Conservation (phyloP, 2,888 invertebrate species). For the Drosophila emarginata region DNA sequence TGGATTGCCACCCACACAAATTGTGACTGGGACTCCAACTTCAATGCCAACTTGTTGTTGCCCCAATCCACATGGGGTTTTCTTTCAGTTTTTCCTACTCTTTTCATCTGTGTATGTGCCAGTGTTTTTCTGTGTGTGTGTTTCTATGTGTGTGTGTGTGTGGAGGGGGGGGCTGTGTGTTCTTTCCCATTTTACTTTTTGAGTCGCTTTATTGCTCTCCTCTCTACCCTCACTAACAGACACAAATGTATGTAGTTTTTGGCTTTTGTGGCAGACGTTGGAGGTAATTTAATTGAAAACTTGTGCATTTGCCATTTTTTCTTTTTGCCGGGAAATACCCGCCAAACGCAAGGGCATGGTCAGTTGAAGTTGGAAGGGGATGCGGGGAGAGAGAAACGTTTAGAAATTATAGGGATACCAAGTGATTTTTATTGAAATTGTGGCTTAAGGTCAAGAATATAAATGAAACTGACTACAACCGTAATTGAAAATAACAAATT, state of each 20-base stretch:
- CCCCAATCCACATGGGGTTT: constrained; percentile 20
- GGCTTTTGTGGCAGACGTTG: constrained; percentile 32
- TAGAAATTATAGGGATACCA: neutral
- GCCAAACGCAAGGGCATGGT: constrained; percentile 1
- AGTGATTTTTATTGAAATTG: constrained; percentile 1
- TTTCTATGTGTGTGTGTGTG: no score
- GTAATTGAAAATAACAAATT: neutral
- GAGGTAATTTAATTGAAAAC: constrained; percentile 74
- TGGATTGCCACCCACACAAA: constrained; percentile 62
- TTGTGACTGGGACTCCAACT: constrained; percentile 34
- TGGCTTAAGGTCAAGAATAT: neutral
- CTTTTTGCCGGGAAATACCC: constrained; percentile 15
- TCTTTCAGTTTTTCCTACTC: constrained; percentile 10
- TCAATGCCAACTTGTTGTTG: constrained; percentile 10
- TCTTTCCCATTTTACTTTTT: neutral
- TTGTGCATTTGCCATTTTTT: constrained; percentile 62
- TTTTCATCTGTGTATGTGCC: neutral
- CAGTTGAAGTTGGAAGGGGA: neutral
- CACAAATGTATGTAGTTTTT: constrained; percentile 25
- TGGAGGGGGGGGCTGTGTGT: neutral
- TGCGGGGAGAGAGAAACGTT: neutral
- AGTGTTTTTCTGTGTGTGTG: no score
- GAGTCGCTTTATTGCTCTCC: constrained; percentile 8
- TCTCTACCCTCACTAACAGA: constrained; percentile 1
- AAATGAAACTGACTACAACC: neutral